Evolutionary conservation across 1,140 invertebrate species (phyloP), one percentile per base, ranked within the genome.

Genomic region (Lepidotrigona ventralis): DNA sequence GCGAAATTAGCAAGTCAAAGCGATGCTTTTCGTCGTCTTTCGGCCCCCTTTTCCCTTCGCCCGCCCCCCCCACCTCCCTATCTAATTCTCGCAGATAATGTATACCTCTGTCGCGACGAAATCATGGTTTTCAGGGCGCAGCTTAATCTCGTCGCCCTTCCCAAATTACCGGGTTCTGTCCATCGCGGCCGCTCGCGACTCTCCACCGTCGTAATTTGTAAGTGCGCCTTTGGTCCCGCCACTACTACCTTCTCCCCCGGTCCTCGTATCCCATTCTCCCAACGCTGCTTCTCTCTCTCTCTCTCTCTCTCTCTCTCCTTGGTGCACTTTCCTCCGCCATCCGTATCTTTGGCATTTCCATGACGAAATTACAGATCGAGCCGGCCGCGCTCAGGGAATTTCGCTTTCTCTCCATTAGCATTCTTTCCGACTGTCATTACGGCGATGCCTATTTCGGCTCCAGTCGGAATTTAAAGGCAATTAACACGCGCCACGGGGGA

Each of bases 121-220:
- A 93, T 93, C 88, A 93, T 90, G 85, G 91, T 91, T 89, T 91
- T 91, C 83, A 79, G 73, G 81, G 79, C 81, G 86, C 83, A 86
- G 91, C 90, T 91, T 93, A 92, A 91, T 93, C 88, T 79, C 88
- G 86, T 91, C 88, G 90, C 80, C 90, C 90, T 90, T 88, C 85
- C 83, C 82, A 92, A 93, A 93, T 93, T 92, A 81, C 83, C 76
- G 86, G 90, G 87, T 90, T 78, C 66, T 21, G 87, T 88, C 77
- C 87, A 79, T 53, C 69, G 63, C 66, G 73, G 75, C 75, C 75
- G 69, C 70, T 79, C 83, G 87, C 84, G 85, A 91, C 89, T 90
- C 88, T 74, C 83, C 85, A 58, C 17, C 89, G 88, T 83, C 88
- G 87, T 92, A 93, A 93, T 93, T 92, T 91, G 79, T 88, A 85